These are phyloP conservation scores for Lottia scabra DNA, from an alignment of 2,888 invertebrate species.

Conservation along the genomic window DNA sequence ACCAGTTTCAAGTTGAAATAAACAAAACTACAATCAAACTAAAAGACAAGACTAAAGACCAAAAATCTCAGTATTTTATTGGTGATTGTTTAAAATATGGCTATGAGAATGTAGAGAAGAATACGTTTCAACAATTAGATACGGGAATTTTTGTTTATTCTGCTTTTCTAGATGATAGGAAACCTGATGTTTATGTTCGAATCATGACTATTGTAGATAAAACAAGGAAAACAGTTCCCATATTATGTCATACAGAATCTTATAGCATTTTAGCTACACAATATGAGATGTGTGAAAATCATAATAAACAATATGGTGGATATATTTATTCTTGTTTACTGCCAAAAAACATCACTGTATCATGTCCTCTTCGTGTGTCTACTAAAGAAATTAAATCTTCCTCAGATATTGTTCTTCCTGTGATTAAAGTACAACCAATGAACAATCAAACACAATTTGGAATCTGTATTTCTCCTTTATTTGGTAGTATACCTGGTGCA, in stretches of 20 bases:
- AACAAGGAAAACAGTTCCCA: conserved; percentile 28
- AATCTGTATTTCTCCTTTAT: conserved; percentile 62
- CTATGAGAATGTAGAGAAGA: conserved; percentile 15
- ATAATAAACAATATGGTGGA: conserved; percentile 54
- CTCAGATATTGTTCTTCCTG: conserved; percentile 21
- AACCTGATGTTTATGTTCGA: conserved; percentile 33
- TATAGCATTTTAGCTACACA: conserved; percentile 24
- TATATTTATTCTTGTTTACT: conserved; percentile 54
- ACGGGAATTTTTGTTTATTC: conserved; percentile 49
- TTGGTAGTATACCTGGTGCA: conserved; percentile 45
- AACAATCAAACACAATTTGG: conserved; percentile 36
- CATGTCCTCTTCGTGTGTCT: conserved; percentile 26
- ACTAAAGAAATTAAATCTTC: conserved; percentile 3
- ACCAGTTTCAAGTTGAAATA: conserved; percentile 9
- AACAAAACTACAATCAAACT: conserved; percentile 7
- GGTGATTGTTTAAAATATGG: conserved; percentile 4
- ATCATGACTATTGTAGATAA: conserved; percentile 43
- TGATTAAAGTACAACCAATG: conserved; percentile 23
- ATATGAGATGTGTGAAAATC: conserved; percentile 63
- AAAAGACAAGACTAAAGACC: conserved; percentile 1
- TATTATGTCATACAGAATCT: conserved; percentile 36
- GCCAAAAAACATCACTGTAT: conserved; percentile 29
- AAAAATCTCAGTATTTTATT: not conserved
- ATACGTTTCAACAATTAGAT: conserved; percentile 39
- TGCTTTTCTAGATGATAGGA: conserved; percentile 58